These are phyloP conservation scores for Nomada goodeniana DNA, from an alignment of 2,888 invertebrate species.

Conservation along the genomic window DNA sequence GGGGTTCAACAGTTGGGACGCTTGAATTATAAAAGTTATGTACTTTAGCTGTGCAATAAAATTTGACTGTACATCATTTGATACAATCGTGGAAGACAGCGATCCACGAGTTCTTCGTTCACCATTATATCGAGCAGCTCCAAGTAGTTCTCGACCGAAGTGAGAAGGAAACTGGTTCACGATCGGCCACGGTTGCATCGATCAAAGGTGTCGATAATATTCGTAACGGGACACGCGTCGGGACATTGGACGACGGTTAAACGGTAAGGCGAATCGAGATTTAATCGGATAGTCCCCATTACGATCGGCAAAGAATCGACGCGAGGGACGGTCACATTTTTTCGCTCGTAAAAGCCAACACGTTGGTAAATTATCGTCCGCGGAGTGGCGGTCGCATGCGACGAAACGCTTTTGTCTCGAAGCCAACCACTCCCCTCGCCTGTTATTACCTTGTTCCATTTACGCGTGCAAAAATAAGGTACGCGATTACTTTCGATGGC, in stretches of 20 bases:
- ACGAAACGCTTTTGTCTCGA: slow-evolving; percentile 39
- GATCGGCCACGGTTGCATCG: slow-evolving; percentile 30
- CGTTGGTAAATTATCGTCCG: slow-evolving; percentile 48
- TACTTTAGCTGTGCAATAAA: no score
- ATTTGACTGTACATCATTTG: no score
- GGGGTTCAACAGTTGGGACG: no score
- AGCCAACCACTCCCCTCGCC: slow-evolving; percentile 47
- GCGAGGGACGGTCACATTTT: slow-evolving; percentile 19
- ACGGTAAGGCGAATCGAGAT: slow-evolving; percentile 64
- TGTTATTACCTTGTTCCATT: slow-evolving; percentile 59
- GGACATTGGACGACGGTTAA: slow-evolving; percentile 47
- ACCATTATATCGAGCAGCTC: no score
- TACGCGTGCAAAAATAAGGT: slow-evolving; percentile 41
- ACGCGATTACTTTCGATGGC: slow-evolving; percentile 55
- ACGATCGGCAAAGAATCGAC: slow-evolving; percentile 54
- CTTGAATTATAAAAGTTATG: no score
- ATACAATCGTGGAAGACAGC: no score
- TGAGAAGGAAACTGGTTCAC: slow-evolving; percentile 48
- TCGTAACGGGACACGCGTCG: slow-evolving; percentile 65
- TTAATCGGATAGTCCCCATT: slow-evolving; percentile 69
- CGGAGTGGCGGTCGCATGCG: slow-evolving; percentile 32
- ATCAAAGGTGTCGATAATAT: slow-evolving; percentile 56
- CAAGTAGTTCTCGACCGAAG: not conserved
- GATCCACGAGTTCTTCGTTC: no score
- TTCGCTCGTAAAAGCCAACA: slow-evolving; percentile 46